Evolutionary conservation across 2,888 invertebrate genomes (phyloP).

Genomic region (Branchellion lobata): DNA sequence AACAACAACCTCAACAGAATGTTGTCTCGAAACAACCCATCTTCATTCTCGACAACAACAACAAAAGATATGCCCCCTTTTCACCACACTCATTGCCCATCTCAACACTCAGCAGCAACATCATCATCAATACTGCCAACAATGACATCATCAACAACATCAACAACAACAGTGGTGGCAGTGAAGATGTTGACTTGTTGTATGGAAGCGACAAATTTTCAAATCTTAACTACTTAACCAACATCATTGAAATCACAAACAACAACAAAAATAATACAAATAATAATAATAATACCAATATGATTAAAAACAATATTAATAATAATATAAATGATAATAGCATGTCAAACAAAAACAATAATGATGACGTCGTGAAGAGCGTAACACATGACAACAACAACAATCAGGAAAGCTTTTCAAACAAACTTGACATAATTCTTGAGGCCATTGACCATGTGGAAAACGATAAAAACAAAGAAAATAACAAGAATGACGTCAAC

Average conservation of each 20-base stretch:
- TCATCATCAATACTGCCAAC: too few species aligned
- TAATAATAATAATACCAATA: background rate
- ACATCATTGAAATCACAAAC: background rate
- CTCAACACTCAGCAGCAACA: too few species aligned
- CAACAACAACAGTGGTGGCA: too few species aligned
- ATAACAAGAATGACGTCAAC: background rate
- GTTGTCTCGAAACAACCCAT: too few species aligned
- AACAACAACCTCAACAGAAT: too few species aligned
- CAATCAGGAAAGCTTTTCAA: background rate
- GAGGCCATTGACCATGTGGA: slow-evolving; percentile 1
- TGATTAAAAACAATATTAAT: background rate
- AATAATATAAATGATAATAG: background rate
- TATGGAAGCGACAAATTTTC: background rate
- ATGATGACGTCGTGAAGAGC: background rate
- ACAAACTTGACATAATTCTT: background rate
- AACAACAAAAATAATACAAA: background rate
- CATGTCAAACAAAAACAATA: too few species aligned
- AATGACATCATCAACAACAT: too few species aligned
- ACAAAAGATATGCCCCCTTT: too few species aligned
- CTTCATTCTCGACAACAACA: too few species aligned
- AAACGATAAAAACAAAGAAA: background rate
- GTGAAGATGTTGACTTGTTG: background rate
- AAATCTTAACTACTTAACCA: background rate
- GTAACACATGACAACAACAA: background rate
- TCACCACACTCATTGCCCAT: too few species aligned